These are phyloP conservation scores for Himalopsyche kuldschensis DNA, from an alignment of 2,888 invertebrate species.

Conservation along the genomic window DNA sequence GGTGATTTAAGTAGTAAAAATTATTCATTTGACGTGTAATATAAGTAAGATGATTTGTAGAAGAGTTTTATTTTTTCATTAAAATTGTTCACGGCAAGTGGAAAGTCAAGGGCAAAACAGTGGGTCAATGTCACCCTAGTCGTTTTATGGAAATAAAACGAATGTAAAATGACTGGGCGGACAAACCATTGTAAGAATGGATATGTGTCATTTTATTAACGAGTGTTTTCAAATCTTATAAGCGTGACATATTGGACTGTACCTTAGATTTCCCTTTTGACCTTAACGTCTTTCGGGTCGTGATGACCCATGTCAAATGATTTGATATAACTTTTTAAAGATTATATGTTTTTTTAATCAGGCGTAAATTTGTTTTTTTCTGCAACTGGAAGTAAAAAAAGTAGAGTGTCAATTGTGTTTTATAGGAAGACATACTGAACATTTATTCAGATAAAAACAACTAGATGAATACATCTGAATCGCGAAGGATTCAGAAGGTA, in stretches of 20 bases:
- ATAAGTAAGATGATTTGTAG: neutral
- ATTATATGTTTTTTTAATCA: neutral
- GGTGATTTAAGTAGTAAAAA: neutral
- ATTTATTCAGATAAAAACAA: no score
- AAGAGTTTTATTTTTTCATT: neutral
- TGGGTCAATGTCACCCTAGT: conserved; percentile 10
- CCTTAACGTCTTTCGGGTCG: neutral
- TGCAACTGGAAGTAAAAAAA: no score
- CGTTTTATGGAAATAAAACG: neutral
- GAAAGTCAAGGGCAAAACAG: conserved; percentile 11
- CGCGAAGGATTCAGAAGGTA: no score
- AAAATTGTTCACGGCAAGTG: neutral
- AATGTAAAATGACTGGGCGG: neutral
- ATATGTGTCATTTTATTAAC: conserved; percentile 8
- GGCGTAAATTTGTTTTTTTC: no score
- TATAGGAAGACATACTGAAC: no score
- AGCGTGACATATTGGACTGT: neutral
- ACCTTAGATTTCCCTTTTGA: conserved; percentile 17
- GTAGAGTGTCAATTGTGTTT: no score
- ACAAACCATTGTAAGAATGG: neutral
- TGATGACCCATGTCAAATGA: neutral
- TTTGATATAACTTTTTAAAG: neutral
- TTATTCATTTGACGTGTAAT: neutral
- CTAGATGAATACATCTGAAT: no score
- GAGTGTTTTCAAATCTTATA: neutral